Conservation (phyloP, 2,888 invertebrate species). For the Pantelozetes paolii region DNA sequence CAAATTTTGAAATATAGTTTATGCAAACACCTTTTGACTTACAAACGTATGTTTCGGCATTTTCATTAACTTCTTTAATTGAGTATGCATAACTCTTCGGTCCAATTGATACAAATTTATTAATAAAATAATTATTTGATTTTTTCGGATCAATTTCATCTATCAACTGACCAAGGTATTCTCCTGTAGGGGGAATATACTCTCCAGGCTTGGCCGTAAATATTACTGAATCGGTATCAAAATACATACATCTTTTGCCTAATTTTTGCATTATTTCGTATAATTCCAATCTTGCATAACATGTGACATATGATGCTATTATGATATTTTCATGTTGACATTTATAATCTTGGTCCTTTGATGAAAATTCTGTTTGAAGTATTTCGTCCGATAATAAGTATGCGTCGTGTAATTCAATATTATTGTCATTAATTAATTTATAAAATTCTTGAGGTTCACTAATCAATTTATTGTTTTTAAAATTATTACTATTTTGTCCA, state of each 20-base stretch:
- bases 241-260: slow-evolving; percentile 50
- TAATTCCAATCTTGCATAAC: slow-evolving; percentile 50
- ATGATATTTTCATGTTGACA: slow-evolving; percentile 49
- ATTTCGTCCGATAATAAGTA: slow-evolving; percentile 1
- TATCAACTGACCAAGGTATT: slow-evolving; percentile 51
- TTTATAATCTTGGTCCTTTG: no score
- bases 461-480: slow-evolving; percentile 35
- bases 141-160: slow-evolving; percentile 50
- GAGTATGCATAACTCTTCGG: slow-evolving; percentile 51
- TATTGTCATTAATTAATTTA: slow-evolving; percentile 36
- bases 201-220: slow-evolving; percentile 45
- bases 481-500: slow-evolving; percentile 41
- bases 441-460: slow-evolving; percentile 38
- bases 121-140: slow-evolving; percentile 50
- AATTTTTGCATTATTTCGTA: slow-evolving; percentile 50
- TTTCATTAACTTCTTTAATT: slow-evolving; percentile 41
- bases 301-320: slow-evolving; percentile 52
- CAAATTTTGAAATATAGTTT: slow-evolving; percentile 46
- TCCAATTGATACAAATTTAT: slow-evolving; percentile 51
- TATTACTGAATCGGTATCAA: slow-evolving; percentile 52
- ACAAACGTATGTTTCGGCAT: slow-evolving; percentile 36
- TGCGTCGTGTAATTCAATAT: neutral
- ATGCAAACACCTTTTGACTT: slow-evolving; percentile 49
- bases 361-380: no score
- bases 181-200: slow-evolving; percentile 48